Base-by-base conservation (phyloP, 2,888 invertebrate genomes). In the Rhamphomyia laevipes region DNA sequence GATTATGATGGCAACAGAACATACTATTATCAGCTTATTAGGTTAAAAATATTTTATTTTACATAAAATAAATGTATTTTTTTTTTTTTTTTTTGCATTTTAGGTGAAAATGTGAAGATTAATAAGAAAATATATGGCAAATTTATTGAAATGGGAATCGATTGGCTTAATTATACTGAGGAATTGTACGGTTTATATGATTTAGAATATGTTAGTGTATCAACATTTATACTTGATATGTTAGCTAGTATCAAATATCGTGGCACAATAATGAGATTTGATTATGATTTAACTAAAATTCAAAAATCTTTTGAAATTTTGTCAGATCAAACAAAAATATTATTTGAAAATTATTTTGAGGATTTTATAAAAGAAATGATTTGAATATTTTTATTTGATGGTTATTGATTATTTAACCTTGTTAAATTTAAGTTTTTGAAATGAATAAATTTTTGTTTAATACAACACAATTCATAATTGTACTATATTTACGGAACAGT, bases 241-340 rank as follows among this genome's bases (percentile, higher is more conserved):
- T n/a, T 49, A 13, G 43, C 43, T 11, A 7, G 10, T 23, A 4
- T 21, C 4, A 21, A 38, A 45, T 17, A 18, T n/a, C n/a, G 21
- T 0, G 15, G 13, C 13, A 15, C 10, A 11, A 11, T 6, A 12
- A 17, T 21, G 4, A 30, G 21, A 18, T 30, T 31, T 31, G 21
- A 30, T 2, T 49, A 49, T 30, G 33, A 46, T 21, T 9, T 49
- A 2, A 27, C 15, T 10, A 49, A 49, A 37, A 49, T 49, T 13
- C 12, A 37, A 46, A 10, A 30, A 15, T 43, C 43, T 27, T 49
- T 49, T 40, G 27, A 43, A 38, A 37, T 46, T 18, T 38, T 49
- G 31, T 21, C 46, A 12, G 42, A 38, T 10, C 23, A 46, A 10
- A 18, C 43, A 16, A 42, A 40, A 46, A 10, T 15, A 11, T 21